Evolutionary conservation across 2,797 vertebrate species (phyloP).

Genomic region (Prionace glauca): DNA sequence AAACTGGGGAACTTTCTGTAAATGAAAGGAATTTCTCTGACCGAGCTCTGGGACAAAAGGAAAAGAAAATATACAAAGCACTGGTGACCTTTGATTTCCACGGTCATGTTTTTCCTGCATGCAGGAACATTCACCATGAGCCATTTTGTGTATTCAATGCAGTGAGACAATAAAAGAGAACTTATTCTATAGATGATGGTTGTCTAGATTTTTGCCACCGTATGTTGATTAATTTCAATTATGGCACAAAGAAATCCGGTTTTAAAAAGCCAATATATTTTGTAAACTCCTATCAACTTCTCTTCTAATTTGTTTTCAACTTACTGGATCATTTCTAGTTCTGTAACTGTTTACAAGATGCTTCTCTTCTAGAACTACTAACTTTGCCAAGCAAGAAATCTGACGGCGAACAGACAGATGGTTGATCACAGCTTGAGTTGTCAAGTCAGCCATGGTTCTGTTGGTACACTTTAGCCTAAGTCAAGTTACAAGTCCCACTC

Average conservation of each 20-base stretch:
- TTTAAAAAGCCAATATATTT: background rate
- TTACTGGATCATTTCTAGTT: background rate
- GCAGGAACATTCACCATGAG: conserved; percentile 35
- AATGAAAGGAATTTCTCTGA: conserved; percentile 29
- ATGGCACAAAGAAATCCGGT: background rate
- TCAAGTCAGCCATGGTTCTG: background rate
- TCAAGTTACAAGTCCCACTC: background rate
- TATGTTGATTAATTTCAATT: background rate
- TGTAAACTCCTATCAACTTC: background rate
- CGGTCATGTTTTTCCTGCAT: conserved; percentile 28
- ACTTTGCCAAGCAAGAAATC: background rate
- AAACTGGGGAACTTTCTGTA: conserved; percentile 14
- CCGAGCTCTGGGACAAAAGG: conserved; percentile 31
- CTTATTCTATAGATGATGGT: conserved; percentile 11
- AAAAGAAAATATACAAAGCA: conserved; percentile 21
- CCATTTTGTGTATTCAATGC: conserved; percentile 34
- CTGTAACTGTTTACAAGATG: background rate
- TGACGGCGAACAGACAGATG: background rate
- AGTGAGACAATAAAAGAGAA: conserved; percentile 30
- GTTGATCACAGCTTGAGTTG: background rate
- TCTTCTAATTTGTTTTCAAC: background rate
- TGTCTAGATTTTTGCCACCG: background rate
- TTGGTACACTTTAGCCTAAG: background rate
- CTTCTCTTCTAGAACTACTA: background rate
- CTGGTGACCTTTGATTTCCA: conserved; percentile 12